phyloP scores from a whole-genome alignment of 2,888 invertebrate genomes.

The Parapristionchus giblindavisi region DNA sequence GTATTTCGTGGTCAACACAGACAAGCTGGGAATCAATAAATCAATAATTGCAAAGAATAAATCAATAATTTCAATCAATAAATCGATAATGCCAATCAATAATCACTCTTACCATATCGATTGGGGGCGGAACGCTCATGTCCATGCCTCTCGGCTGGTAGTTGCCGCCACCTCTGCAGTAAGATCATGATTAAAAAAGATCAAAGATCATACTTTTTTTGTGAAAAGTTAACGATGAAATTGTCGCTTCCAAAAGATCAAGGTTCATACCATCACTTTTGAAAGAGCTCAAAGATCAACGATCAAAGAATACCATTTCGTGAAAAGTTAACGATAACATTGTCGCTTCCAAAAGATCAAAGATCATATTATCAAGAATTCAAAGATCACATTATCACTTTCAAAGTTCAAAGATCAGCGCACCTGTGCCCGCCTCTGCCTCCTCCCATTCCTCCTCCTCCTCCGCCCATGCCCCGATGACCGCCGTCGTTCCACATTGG shows the following conservation, averaged over 20 bases:
- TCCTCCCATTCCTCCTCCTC: slow-evolving; percentile 28
- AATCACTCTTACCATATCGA: slow-evolving; percentile 47
- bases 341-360: background rate
- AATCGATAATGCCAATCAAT: background rate
- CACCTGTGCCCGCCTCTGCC: slow-evolving; percentile 32
- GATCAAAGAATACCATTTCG: background rate
- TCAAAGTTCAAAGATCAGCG: background rate
- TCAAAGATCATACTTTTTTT: background rate
- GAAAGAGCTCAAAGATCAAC: background rate
- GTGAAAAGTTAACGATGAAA: background rate
- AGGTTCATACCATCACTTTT: slow-evolving; percentile 5
- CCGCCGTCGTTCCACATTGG: slow-evolving; percentile 36
- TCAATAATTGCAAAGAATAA: background rate
- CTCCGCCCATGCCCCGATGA: slow-evolving; percentile 27
- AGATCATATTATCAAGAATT: background rate
- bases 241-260: background rate
- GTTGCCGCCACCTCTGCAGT: slow-evolving; percentile 24
- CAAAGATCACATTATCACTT: background rate
- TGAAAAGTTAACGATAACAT: background rate
- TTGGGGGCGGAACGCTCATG: slow-evolving; percentile 57
- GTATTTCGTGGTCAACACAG: background rate
- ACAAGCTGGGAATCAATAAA: background rate
- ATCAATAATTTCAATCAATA: background rate
- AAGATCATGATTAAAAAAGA: background rate
- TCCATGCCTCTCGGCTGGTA: slow-evolving; percentile 42